These are phyloP conservation scores for Sesamia nonagrioides DNA, from an alignment of 1,140 invertebrate genomes.

Conservation along the genomic window DNA sequence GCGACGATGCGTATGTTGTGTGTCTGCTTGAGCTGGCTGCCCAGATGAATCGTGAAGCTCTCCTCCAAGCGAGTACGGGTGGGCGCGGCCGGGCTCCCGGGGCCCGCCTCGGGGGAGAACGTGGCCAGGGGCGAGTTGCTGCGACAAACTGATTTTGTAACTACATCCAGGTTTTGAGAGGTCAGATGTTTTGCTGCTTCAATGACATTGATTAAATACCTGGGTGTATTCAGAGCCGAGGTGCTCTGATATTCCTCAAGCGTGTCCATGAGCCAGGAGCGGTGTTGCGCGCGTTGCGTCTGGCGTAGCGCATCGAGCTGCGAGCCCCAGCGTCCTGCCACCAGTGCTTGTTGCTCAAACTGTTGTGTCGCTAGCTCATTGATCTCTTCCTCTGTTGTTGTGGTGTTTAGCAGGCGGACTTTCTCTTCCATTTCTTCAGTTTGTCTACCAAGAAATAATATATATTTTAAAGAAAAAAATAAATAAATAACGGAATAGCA, in stretches of 20 bases:
- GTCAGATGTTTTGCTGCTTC: too few species aligned
- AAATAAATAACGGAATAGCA: too few species aligned
- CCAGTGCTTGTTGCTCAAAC: constrained; percentile 92
- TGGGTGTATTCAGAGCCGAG: constrained; percentile 87
- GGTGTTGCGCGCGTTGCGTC: constrained; percentile 92
- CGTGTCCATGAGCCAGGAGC: constrained; percentile 92
- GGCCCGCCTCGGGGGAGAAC: constrained; percentile 56
- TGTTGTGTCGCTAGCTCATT: constrained; percentile 92
- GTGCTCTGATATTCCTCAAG: constrained; percentile 90
- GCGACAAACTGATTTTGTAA: constrained; percentile 8
- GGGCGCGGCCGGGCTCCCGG: constrained; percentile 54
- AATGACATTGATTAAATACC: too few species aligned
- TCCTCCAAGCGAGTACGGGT: constrained; percentile 91
- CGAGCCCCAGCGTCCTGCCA: constrained; percentile 93
- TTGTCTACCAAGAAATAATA: constrained; percentile 85
- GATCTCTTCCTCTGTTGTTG: constrained; percentile 92
- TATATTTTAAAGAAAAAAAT: too few species aligned
- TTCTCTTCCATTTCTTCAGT: constrained; percentile 93
- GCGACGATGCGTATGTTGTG: constrained; percentile 98
- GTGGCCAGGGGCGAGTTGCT: constrained; percentile 75
- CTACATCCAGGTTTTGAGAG: too few species aligned
- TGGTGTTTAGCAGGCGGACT: constrained; percentile 89
- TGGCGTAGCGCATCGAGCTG: constrained; percentile 91
- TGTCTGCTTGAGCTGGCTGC: constrained; percentile 99
- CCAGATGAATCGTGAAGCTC: constrained; percentile 98